Evolutionary conservation across 2,888 invertebrate species (phyloP).

Genomic region (Nipponacmea schrenckii): DNA sequence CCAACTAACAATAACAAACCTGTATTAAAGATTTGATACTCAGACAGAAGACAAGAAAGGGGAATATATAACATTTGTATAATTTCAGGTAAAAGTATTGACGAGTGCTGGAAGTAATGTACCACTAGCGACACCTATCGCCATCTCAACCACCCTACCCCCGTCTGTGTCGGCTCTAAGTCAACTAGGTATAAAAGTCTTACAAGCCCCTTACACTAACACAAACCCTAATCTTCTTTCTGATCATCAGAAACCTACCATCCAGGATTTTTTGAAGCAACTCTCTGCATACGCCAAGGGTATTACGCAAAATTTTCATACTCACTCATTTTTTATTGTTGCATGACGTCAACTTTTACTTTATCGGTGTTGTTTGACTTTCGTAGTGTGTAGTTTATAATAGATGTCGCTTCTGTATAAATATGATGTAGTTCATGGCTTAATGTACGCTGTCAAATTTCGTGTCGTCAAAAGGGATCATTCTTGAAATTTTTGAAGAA

Average conservation of each 20-base stretch:
- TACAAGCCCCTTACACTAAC: constrained; percentile 37
- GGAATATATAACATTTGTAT: too few relatives aligned
- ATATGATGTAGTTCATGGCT: too few relatives aligned
- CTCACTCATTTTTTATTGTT: constrained; percentile 6
- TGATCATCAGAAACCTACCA: constrained; percentile 26
- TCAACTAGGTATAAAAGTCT: constrained; percentile 54
- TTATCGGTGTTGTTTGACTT: neutral
- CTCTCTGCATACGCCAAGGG: constrained; percentile 42
- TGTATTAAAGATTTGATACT: too few relatives aligned
- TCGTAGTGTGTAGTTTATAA: too few relatives aligned
- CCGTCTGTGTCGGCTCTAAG: constrained; percentile 74
- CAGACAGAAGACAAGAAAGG: too few relatives aligned
- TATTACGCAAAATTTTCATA: constrained; percentile 29
- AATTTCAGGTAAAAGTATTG: constrained; percentile 73
- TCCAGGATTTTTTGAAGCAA: constrained; percentile 40
- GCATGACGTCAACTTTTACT: constrained; percentile 15
- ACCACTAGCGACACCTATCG: constrained; percentile 71
- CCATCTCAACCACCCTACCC: constrained; percentile 74
- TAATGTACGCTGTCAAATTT: too few relatives aligned
- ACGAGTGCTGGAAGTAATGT: constrained; percentile 70
- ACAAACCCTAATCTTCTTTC: constrained; percentile 33
- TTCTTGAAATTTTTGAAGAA: too few relatives aligned
- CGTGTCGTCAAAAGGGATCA: too few relatives aligned
- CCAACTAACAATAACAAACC: too few relatives aligned
- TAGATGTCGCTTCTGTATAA: too few relatives aligned